phyloP scores from a whole-genome alignment of 2,888 invertebrate genomes.

The Candidula unifasciata region DNA sequence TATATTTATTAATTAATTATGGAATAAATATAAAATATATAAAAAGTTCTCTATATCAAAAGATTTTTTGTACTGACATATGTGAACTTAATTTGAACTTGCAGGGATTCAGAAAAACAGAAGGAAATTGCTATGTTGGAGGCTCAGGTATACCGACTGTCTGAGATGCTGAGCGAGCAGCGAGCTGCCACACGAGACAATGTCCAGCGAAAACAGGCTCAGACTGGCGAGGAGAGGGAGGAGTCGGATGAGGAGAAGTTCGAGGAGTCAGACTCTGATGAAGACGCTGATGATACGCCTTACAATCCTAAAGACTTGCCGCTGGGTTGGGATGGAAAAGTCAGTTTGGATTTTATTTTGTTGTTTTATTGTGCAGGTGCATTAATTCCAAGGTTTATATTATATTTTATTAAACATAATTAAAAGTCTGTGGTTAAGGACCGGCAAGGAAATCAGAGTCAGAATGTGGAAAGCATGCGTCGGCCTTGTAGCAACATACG shows the following conservation, averaged over 20 bases:
- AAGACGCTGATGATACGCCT: slow-evolving; percentile 92
- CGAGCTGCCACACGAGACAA: slow-evolving; percentile 96
- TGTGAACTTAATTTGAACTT: too few species aligned
- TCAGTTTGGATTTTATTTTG: slow-evolving; percentile 69
- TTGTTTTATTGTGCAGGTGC: background rate
- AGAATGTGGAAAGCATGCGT: too few species aligned
- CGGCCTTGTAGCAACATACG: too few species aligned
- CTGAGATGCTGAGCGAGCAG: slow-evolving; percentile 90
- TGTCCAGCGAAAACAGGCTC: slow-evolving; percentile 97
- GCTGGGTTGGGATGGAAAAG: slow-evolving; percentile 98
- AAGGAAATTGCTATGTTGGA: slow-evolving; percentile 92
- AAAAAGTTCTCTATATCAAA: too few species aligned
- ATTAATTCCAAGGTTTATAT: background rate
- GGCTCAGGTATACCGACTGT: slow-evolving; percentile 91
- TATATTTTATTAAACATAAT: too few species aligned
- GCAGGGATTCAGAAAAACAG: slow-evolving; percentile 82
- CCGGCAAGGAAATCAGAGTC: too few species aligned
- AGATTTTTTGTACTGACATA: too few species aligned
- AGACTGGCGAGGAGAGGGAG: slow-evolving; percentile 85
- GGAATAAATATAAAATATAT: too few species aligned
- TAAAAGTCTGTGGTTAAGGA: too few species aligned
- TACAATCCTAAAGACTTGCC: slow-evolving; percentile 99
- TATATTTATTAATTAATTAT: too few species aligned
- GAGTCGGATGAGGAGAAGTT: slow-evolving; percentile 79
- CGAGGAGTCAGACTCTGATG: slow-evolving; percentile 76